Evolutionary conservation across 2,888 invertebrate species (phyloP), one percentile per base, ranked within the genome.

Genomic region (Carabus problematicus): DNA sequence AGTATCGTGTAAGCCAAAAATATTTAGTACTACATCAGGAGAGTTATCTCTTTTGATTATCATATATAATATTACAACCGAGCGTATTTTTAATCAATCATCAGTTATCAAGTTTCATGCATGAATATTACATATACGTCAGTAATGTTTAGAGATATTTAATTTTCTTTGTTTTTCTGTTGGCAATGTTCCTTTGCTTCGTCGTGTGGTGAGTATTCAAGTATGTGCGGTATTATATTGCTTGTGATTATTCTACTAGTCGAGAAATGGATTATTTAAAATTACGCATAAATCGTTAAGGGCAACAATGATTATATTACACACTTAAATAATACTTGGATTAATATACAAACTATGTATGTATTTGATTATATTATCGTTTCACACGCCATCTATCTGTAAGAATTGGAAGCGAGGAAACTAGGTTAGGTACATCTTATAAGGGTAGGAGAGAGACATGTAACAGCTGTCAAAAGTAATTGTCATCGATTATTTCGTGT

Each of bases 191-290:
- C 19, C n/a, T 64, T 54, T 67, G 67, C 67, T 67, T 64, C 41
- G 42, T 67, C 39, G 67, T 67, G 67, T 67, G 67, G 45, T 43
- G 60, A 52, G 67, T 67, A 56, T 43, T 41, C 16, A 52, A 64
- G 59, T 67, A 49, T 59, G 60, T 64, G 60, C 67, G 60, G 67
- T 60, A 29, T 29, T 29, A 67, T 67, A 59, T 67, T 60, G 67
- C 67, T 67, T 67, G 67, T 67, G 67, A 67, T 67, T 67, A 66
- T 67, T 60, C 19, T 67, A 67, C 67, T 67, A 67, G 67, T 67
- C 67, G 67, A 67, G 60, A 67, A 29, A 64, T 55, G 49, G 11
- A 41, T 67, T 67, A 59, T 59, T 59, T 41, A 41, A 29, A 40
- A 59, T 59, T 59, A 59, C 55, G 45, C 64, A 29, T 61, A 16